Evolutionary conservation across 1,140 invertebrate genomes (phyloP), one percentile per base, ranked within the genome.

Genomic region (Drosophila lacertosa): DNA sequence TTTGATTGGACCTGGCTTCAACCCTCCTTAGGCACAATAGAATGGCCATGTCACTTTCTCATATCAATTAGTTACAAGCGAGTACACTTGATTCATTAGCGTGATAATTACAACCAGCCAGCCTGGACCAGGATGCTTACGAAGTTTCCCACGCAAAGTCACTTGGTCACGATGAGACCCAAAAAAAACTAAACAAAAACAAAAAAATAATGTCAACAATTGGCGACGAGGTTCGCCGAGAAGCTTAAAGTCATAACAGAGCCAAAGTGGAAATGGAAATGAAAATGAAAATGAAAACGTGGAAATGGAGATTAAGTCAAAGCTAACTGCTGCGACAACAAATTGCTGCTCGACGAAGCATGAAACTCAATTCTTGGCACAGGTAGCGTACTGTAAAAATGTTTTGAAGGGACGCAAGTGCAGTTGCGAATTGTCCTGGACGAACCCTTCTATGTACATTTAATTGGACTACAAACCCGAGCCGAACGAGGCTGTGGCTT

Each of bases 1-100:
- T 15, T 6, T 54, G n/a, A n/a, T 58, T 55, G 24, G 37, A 44
- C 32, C 40, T 22, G 24, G 59, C 42, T 55, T 50, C 59, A 55
- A 48, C 75, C 42, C 48, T 24, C 44, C 48, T 24, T 40, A 29
- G 45, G 29, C 51, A 71, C 48, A 71, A 67, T 63, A 54, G 55
- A 66, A 65, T n/a, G 65, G 60, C 75, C 70, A 55, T 66, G 77
- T 71, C 69, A 68, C 74, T 88, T 88, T 86, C 83, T 75, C 82
- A 86, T 82, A 82, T 86, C 74, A 88, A 86, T 86, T 86, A 88
- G 82, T 86, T 72, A 88, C 82, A 60, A 82, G 74, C 77, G 82
- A 86, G 64, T 88, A 65, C 83, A 82, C 77, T 86, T 88, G 82
- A 86, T 86, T 82, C 82, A 86, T 86, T 82, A 88, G 82, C 77